phyloP scores from a whole-genome alignment of 2,113 vertebrate genomes.

The Emydura subglobosa region DNA sequence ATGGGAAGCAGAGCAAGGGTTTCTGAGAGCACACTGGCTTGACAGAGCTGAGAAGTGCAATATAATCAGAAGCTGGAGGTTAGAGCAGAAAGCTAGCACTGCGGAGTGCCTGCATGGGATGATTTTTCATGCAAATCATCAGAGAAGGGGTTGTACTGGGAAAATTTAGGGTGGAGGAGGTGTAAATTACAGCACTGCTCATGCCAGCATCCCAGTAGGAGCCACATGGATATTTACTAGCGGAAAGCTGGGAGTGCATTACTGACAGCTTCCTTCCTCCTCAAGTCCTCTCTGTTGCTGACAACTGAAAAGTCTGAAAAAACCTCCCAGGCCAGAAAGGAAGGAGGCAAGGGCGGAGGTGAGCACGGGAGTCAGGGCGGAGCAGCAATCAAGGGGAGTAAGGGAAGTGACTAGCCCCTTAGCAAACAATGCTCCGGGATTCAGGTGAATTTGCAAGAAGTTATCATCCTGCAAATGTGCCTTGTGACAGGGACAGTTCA shows the following conservation, averaged over 20 bases:
- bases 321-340: not conserved
- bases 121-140: not conserved
- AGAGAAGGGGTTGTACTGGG: not conserved
- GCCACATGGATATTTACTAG: not conserved
- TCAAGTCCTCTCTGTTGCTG: fast-evolving
- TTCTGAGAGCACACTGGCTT: not conserved
- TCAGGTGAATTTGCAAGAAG: not conserved
- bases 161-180: fast-evolving
- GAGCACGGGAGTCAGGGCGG: not conserved
- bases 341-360: not conserved
- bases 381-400: not conserved
- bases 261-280: not conserved
- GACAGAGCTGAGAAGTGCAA: not conserved
- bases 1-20: not conserved
- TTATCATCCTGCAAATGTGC: not conserved
- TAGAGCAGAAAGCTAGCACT: no score
- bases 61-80: not conserved
- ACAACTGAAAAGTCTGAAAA: not conserved
- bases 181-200: not conserved
- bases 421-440: not conserved
- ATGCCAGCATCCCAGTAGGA: not conserved
- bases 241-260: not conserved
- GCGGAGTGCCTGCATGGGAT: not conserved
- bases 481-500: fast-evolving
- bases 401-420: not conserved